Base-by-base conservation (phyloP, 2,888 invertebrate genomes). In the Sclerodermus sp. region DNA sequence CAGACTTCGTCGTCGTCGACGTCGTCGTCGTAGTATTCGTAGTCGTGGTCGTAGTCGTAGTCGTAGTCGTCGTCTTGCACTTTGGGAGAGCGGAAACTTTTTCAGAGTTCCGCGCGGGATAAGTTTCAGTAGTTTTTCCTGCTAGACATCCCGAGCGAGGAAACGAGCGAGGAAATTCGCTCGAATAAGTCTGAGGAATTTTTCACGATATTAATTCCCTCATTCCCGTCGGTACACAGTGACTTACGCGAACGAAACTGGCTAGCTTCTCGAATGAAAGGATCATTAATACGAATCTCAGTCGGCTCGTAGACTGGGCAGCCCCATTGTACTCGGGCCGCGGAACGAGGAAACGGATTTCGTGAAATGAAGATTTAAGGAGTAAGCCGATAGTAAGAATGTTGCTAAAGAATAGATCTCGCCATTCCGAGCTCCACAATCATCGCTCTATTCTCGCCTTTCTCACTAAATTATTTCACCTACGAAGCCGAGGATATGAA, bases 201-300 rank as follows among this genome's bases (percentile, higher is more conserved):
- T 66, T 59, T 52, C 60, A 53, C 54, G 42, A 55, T 55, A 60
- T 63, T 58, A 66, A 66, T 62, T 67, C 54, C 43, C 57, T 49
- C 42, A 40, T 45, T 51, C 47, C 55, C 52, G 37, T 14, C 41
- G 52, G 54, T 55, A 54, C 55, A 54, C 49, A 54, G 46, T 42
- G 53, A 30, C 30, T 41, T 43, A 47, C 40, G 49, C 53, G 57
- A 58, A 59, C 57, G 58, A 53, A 54, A 56, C 53, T 42, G 41
- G 50, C 52, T 42, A 51, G 49, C 46, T 51, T 47, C 57, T 49
- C n/a, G 58, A 57, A 64, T 60, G 66, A 57, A 62, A 64, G 55
- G 68, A 64, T 70, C 66, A 65, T 71, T 71, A 68, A 70, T 70
- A 66, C 64, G 60, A 66, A 66, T 66, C 63, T 53, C 62, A 42